Evolutionary conservation across 2,888 invertebrate genomes (phyloP).

Genomic region (Drosophila emarginata): DNA sequence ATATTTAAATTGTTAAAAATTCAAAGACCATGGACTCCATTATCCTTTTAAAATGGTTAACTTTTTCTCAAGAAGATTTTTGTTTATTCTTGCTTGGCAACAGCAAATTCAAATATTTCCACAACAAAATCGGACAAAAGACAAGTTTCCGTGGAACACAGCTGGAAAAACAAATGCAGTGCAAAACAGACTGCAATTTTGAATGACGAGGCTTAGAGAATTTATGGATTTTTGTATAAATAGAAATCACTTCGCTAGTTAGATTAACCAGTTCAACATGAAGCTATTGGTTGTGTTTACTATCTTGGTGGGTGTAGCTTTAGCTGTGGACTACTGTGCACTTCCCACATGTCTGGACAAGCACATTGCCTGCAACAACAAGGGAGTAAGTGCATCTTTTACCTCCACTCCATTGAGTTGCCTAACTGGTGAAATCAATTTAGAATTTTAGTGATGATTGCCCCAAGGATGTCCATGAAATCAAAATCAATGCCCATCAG

Average conservation of each 20-base stretch:
- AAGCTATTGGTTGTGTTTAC: not conserved
- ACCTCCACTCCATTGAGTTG: not conserved
- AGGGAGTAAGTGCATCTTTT: constrained; percentile 43
- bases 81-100: not conserved
- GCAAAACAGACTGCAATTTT: not conserved
- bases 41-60: too few relatives aligned
- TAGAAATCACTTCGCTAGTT: not conserved
- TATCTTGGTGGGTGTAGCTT: constrained; percentile 14
- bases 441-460: constrained; percentile 54
- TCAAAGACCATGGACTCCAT: too few relatives aligned
- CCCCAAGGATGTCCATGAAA: constrained; percentile 42
- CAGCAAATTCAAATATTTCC: not conserved
- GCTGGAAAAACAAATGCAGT: not conserved
- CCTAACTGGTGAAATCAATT: not conserved
- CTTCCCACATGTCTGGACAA: constrained; percentile 60
- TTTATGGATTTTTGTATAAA: too few relatives aligned
- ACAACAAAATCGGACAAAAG: too few relatives aligned
- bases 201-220: too few relatives aligned
- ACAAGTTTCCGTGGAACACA: not conserved
- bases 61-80: not conserved
- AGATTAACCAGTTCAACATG: not conserved
- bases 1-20: not conserved
- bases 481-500: constrained; percentile 40
- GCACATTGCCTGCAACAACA: constrained; percentile 62
- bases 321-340: constrained; percentile 50